These are phyloP conservation scores for Pluvialis apricaria DNA, from an alignment of 2,113 vertebrate genomes.

Conservation along the genomic window DNA sequence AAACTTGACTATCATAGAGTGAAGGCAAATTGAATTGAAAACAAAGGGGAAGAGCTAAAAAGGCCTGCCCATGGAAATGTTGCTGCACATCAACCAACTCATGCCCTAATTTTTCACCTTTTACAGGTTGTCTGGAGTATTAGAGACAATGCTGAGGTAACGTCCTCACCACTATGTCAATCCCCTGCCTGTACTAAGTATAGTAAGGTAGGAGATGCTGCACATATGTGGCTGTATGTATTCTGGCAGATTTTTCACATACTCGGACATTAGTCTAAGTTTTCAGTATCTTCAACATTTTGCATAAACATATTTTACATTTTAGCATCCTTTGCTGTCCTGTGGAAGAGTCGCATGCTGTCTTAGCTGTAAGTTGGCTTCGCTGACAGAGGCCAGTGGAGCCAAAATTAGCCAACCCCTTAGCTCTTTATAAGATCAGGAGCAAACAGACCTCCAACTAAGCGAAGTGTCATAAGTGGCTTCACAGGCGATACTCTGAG, in stretches of 20 bases:
- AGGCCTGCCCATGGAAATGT: not conserved
- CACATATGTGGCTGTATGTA: not conserved
- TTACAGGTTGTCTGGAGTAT: not conserved
- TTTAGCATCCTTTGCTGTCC: not conserved
- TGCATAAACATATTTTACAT: not conserved
- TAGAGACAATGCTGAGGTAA: not conserved
- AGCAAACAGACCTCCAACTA: not conserved
- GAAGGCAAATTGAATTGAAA: not conserved
- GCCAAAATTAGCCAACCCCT: not conserved
- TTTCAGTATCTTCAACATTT: not conserved
- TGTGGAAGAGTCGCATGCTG: not conserved
- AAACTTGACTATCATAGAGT: fast-evolving
- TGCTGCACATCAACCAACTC: not conserved
- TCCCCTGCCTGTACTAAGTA: not conserved
- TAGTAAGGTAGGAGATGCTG: not conserved
- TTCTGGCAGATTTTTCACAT: not conserved
- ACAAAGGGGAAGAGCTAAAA: not conserved
- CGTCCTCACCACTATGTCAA: not conserved
- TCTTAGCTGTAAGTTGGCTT: not conserved
- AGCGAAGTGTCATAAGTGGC: not conserved
- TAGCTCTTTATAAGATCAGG: not conserved
- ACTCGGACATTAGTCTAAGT: not conserved
- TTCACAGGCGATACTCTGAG: not conserved
- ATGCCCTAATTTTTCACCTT: not conserved
- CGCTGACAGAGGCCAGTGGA: not conserved